Conservation (phyloP, 2,113 vertebrate species). For the Phycodurus eques region DNA sequence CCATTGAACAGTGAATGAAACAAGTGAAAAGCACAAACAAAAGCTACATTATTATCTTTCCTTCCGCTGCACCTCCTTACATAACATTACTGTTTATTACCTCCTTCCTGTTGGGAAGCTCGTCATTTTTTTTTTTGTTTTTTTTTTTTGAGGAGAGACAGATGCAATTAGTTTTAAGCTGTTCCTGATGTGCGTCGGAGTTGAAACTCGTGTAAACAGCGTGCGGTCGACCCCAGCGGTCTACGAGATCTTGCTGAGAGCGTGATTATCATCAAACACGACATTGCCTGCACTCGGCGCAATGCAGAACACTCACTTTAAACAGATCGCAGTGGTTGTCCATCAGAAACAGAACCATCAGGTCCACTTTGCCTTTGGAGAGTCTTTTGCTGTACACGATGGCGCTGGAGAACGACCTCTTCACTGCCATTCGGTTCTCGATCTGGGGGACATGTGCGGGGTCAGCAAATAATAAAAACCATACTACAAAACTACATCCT, state of each 20-base stretch:
- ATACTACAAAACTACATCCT: neutral
- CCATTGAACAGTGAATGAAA: neutral
- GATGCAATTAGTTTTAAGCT: conserved; percentile 3
- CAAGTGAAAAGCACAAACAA: neutral
- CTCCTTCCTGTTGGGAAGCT: conserved; percentile 12
- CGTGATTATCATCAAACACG: conserved; percentile 1
- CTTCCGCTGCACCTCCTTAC: neutral
- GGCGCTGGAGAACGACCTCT: conserved; percentile 88
- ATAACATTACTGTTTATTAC: neutral
- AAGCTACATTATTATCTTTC: neutral
- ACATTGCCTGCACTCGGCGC: neutral
- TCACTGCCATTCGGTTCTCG: conserved; percentile 95
- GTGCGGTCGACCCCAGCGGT: neutral
- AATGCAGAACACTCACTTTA: conserved; percentile 76
- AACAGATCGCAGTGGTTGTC: conserved; percentile 92
- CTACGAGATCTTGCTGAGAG: neutral
- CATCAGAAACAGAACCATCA: conserved; percentile 92
- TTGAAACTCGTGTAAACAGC: neutral
- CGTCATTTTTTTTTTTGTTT: neutral
- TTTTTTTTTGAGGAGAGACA: neutral
- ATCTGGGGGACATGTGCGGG: conserved; percentile 66
- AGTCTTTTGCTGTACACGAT: conserved; percentile 86
- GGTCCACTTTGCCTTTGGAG: conserved; percentile 92
- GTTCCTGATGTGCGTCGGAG: conserved; percentile 4
- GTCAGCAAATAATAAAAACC: conserved; percentile 8